phyloP scores from a whole-genome alignment of 2,797 vertebrate species.

The Rhadinocentrus ornatus region DNA sequence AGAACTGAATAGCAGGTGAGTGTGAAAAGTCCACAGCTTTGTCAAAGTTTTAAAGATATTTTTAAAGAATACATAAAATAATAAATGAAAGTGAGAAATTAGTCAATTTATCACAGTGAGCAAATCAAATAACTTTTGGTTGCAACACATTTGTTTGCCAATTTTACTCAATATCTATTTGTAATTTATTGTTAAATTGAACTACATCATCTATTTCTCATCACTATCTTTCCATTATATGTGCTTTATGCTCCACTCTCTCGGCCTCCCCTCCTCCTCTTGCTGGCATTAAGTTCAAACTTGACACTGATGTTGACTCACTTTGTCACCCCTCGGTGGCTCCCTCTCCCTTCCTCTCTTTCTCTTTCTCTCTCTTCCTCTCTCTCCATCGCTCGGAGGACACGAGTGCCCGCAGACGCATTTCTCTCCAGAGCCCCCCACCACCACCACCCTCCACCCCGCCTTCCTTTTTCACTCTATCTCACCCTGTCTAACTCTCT shows the following conservation, averaged over 20 bases:
- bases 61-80: not conserved
- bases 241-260: conserved; percentile 76
- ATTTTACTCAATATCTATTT: conserved; percentile 43
- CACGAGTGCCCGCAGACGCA: conserved; percentile 83
- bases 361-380: conserved; percentile 52
- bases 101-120: not conserved
- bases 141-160: conserved; percentile 18
- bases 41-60: not conserved
- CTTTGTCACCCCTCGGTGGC: conserved; percentile 85
- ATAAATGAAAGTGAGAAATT: conserved; percentile 4
- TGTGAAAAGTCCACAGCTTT: not conserved
- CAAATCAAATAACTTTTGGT: conserved; percentile 15
- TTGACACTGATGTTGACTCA: conserved; percentile 89
- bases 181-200: conserved; percentile 64
- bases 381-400: conserved; percentile 78
- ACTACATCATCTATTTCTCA: conserved; percentile 74
- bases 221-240: conserved; percentile 79
- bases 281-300: conserved; percentile 87
- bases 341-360: conserved; percentile 62
- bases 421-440: conserved; percentile 78
- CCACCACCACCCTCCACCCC: conserved; percentile 48
- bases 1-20: not conserved
- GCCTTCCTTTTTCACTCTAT: conserved; percentile 69
- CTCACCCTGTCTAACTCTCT: conserved; percentile 79
- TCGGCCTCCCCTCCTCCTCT: conserved; percentile 79